Percentiles rank a stretch among this genome's conserved stretches.
Evolutionary conservation across 2,888 invertebrate species (phyloP).

Genomic region (Sphinx pinastri): DNA sequence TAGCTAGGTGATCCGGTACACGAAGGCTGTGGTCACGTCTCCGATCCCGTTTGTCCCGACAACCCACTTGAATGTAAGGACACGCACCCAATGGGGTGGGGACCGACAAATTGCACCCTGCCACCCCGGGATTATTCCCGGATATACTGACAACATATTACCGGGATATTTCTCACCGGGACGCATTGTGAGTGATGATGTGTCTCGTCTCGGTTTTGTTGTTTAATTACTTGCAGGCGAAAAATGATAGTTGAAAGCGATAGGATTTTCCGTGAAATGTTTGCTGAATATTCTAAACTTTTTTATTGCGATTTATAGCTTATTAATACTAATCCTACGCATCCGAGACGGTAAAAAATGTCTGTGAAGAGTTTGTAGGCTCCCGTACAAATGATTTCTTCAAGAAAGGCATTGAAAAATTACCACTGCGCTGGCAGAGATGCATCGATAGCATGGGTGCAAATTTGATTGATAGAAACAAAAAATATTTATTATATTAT

Average conservation of each 20-base stretch:
- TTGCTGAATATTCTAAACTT: neutral
- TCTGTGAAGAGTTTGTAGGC: no score
- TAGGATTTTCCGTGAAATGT: neutral
- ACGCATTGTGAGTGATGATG: conserved; percentile 44
- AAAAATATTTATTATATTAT: no score
- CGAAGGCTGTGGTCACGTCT: conserved; percentile 41
- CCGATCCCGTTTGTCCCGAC: conserved; percentile 29
- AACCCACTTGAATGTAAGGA: conserved; percentile 45
- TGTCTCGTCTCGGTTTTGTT: conserved; percentile 38
- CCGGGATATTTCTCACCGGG: conserved; percentile 51
- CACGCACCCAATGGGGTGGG: conserved; percentile 41
- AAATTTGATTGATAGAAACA: no score
- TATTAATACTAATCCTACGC: no score
- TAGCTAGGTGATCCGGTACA: conserved; percentile 1
- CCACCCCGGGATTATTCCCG: conserved; percentile 52
- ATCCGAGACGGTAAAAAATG: no score
- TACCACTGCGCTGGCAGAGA: no score
- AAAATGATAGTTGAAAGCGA: neutral
- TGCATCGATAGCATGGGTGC: no score
- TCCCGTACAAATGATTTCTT: no score
- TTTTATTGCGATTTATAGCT: no score
- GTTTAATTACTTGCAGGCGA: conserved; percentile 35
- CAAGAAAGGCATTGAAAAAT: no score
- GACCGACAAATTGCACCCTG: conserved; percentile 53
- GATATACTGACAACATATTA: conserved; percentile 56